phyloP scores from a whole-genome alignment of 2,888 invertebrate species.

The Amblyjoppa fuscipennis region DNA sequence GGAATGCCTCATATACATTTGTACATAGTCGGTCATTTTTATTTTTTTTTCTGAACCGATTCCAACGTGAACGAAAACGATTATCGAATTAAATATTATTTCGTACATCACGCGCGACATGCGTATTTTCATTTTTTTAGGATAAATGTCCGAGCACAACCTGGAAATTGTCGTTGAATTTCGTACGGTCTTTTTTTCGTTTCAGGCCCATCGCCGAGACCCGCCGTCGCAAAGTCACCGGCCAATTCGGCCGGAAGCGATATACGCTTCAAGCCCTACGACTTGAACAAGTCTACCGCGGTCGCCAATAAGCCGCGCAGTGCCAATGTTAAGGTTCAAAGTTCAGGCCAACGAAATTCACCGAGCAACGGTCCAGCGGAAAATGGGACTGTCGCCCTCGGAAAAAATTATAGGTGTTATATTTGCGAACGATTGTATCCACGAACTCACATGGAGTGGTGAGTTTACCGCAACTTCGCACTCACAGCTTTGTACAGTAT shows the following conservation, averaged over 20 bases:
- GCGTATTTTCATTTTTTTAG: no score
- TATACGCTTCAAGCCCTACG: constrained; percentile 88
- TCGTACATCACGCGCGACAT: no score
- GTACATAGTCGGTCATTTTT: no score
- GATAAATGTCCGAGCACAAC: no score
- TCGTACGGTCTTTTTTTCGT: not conserved
- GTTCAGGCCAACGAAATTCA: constrained; percentile 81
- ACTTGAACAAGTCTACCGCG: constrained; percentile 85
- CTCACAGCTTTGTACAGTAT: not conserved
- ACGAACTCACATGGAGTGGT: constrained; percentile 94
- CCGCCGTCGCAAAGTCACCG: constrained; percentile 86
- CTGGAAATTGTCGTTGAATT: no score
- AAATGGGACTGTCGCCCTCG: constrained; percentile 80
- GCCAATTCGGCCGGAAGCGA: constrained; percentile 86
- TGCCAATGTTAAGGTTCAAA: constrained; percentile 82
- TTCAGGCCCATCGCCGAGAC: constrained; percentile 83
- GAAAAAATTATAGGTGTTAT: constrained; percentile 89
- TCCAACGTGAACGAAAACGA: no score
- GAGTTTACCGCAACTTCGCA: constrained; percentile 53
- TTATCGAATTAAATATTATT: no score
- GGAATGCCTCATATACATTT: no score
- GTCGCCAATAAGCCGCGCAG: constrained; percentile 85
- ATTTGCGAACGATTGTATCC: constrained; percentile 92
- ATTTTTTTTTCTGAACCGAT: no score
- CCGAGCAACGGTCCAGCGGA: constrained; percentile 81